Evolutionary conservation across 2,888 invertebrate species (phyloP).

Genomic region (Phaedon cochleariae): DNA sequence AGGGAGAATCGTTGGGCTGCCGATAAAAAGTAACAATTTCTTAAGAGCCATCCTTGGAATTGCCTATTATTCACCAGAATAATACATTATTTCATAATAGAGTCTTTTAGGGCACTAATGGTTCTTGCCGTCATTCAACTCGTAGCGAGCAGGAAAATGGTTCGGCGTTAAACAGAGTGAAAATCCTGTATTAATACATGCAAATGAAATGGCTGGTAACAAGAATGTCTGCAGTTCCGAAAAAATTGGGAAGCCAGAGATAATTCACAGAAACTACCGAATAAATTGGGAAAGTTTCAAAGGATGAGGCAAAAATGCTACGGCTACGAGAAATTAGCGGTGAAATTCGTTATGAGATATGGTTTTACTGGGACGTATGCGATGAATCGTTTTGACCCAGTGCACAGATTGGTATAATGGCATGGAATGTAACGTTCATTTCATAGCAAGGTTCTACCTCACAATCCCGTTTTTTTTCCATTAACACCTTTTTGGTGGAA

Average conservation of each 20-base stretch:
- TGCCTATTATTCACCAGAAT: not conserved
- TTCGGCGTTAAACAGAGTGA: slow-evolving; percentile 19
- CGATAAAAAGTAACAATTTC: not conserved
- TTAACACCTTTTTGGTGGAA: too few relatives aligned
- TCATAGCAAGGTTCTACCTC: too few relatives aligned
- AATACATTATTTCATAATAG: not conserved
- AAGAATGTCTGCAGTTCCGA: slow-evolving; percentile 19
- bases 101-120: not conserved
- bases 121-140: not conserved
- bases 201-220: slow-evolving; percentile 22
- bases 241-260: slow-evolving; percentile 19
- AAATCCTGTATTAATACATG: slow-evolving; percentile 24
- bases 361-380: not conserved
- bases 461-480: too few relatives aligned
- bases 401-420: not conserved
- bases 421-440: too few relatives aligned
- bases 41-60: not conserved
- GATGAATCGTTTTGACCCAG: not conserved
- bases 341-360: not conserved
- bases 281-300: slow-evolving; percentile 21
- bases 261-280: slow-evolving; percentile 26
- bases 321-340: not conserved
- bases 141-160: not conserved
- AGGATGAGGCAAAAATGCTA: not conserved
- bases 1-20: too few relatives aligned